These are phyloP conservation scores for Drosophila merina DNA, from an alignment of 2,888 invertebrate species.

Conservation along the genomic window DNA sequence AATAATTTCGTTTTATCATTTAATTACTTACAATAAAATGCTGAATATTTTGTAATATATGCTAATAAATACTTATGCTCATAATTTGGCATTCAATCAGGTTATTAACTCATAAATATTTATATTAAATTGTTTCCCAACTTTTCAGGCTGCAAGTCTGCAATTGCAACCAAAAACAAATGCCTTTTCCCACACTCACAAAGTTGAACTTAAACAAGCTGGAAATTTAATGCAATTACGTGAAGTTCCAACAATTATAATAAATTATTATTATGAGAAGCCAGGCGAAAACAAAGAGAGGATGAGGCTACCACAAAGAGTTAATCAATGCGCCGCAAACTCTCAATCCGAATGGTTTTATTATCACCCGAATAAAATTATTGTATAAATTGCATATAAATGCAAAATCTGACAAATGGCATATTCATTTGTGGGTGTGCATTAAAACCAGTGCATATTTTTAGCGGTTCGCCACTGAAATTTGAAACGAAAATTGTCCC, in stretches of 20 bases:
- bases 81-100: neutral
- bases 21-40: too few relatives aligned
- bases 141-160: neutral
- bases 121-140: neutral
- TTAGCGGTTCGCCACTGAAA: constrained; percentile 53
- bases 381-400: neutral
- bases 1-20: too few relatives aligned
- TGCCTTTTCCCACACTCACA: neutral
- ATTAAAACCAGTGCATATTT: constrained; percentile 37
- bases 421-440: constrained; percentile 22
- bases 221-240: constrained; percentile 53
- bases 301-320: constrained; percentile 54
- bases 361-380: constrained; percentile 26
- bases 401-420: neutral
- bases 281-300: constrained; percentile 3
- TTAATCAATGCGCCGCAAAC: constrained; percentile 67
- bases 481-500: constrained; percentile 9
- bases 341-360: constrained; percentile 45
- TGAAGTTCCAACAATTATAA: constrained; percentile 47
- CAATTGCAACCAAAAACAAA: neutral
- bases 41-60: neutral
- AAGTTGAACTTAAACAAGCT: neutral
- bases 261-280: constrained; percentile 48
- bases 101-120: constrained; percentile 4
- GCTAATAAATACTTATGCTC: neutral